Conservation (phyloP, 1,140 invertebrate species). For the Tetramorium alpestre region DNA sequence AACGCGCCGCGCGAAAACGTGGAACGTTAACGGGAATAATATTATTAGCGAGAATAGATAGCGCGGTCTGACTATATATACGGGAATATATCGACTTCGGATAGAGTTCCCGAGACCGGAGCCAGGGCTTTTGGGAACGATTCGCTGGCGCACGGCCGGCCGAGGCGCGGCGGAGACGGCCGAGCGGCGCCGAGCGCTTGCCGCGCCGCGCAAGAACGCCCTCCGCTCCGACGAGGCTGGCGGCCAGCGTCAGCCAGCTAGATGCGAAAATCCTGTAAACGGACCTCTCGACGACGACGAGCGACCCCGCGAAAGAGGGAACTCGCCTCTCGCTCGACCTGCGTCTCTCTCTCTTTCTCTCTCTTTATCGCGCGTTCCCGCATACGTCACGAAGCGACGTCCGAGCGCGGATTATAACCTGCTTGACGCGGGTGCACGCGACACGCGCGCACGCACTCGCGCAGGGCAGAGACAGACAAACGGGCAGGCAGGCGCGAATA, state of each 20-base stretch:
- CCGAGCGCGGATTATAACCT: slow-evolving; percentile 37
- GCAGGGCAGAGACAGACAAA: not conserved
- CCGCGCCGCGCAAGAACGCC: slow-evolving; percentile 82
- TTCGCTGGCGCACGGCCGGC: slow-evolving; percentile 47
- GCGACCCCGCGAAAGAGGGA: slow-evolving; percentile 58
- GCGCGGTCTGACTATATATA: not conserved
- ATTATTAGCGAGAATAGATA: slow-evolving; percentile 26
- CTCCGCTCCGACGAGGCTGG: slow-evolving; percentile 70
- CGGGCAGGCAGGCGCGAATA: not conserved
- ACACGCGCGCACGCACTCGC: slow-evolving; percentile 11
- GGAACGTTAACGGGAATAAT: slow-evolving; percentile 3
- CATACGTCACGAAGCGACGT: not conserved
- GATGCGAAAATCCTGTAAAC: slow-evolving; percentile 74
- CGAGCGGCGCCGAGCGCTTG: slow-evolving; percentile 77
- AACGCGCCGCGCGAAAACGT: not conserved
- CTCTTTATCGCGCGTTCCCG: not conserved
- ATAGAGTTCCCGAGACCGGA: slow-evolving; percentile 37
- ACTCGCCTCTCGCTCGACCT: slow-evolving; percentile 36
- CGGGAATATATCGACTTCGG: slow-evolving; percentile 28
- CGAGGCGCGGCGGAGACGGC: slow-evolving; percentile 69
- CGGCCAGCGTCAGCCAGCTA: slow-evolving; percentile 52
- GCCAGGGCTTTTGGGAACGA: slow-evolving; percentile 49
- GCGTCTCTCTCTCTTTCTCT: too few species aligned
- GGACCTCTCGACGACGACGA: slow-evolving; percentile 64
- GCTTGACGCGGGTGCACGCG: slow-evolving; percentile 38